Evolutionary conservation across 2,797 vertebrate species (phyloP).

Genomic region (Odontamblyopus rebecca): DNA sequence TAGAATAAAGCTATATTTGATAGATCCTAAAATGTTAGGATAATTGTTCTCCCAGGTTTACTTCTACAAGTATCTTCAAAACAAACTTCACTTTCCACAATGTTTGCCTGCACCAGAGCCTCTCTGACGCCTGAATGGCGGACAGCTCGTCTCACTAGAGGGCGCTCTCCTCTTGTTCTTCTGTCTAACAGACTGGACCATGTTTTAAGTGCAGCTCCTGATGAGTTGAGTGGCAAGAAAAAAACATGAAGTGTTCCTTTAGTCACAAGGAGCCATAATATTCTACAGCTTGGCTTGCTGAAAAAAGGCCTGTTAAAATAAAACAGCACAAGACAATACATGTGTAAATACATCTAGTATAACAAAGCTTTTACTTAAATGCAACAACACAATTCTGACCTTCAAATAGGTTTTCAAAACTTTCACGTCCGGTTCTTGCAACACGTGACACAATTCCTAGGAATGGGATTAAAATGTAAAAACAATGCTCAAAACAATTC

Average conservation of each 20-base stretch:
- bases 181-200: constrained; percentile 46
- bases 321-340: neutral
- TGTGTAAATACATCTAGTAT: neutral
- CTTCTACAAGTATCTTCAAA: constrained; percentile 26
- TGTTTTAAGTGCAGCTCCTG: constrained; percentile 80
- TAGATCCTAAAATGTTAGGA: constrained; percentile 29
- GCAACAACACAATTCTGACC: constrained; percentile 66
- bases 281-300: constrained; percentile 91
- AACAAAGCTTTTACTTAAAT: neutral
- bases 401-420: constrained; percentile 98
- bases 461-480: neutral
- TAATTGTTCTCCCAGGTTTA: constrained; percentile 23
- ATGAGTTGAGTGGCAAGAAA: constrained; percentile 64
- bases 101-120: constrained; percentile 3
- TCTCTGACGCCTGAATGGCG: constrained; percentile 11
- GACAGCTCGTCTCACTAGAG: constrained; percentile 48
- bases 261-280: constrained; percentile 61
- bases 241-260: constrained; percentile 69
- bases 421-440: constrained; percentile 95
- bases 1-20: constrained; percentile 28
- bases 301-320: constrained; percentile 87
- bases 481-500: neutral
- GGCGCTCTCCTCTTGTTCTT: constrained; percentile 18
- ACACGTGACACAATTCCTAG: constrained; percentile 94
- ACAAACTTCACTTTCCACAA: neutral